Base-by-base conservation (phyloP, 2,888 invertebrate species). In the Synanthedon tipuliformis region DNA sequence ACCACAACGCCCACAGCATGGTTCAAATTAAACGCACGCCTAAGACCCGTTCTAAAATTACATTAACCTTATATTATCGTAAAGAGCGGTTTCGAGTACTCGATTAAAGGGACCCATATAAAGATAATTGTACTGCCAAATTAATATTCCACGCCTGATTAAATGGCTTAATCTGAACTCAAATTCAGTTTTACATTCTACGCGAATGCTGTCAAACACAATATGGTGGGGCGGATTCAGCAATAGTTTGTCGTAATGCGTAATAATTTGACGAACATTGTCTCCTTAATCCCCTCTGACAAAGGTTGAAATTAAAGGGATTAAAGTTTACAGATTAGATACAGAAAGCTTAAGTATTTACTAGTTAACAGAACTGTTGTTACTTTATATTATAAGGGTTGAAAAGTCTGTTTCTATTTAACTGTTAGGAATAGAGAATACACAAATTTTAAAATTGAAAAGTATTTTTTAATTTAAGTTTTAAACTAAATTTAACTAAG, bases 71-170 rank as follows among this genome's bases (percentile, higher is more conserved):
- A 73, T 75, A 68, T 69, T 66, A 60, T 63, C 66, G 64, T 68
- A 68, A 68, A 71, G 64, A 65, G 70, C 55, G 71, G 73, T 71
- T 66, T 69, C 64, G 61, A 66, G 62, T 57, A 69, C 56, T 71
- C 75, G 72, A 75, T 78, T 77, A 75, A 75, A 75, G 71, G 68
- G 69, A 63, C 65, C 65, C 71, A 68, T 74, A 71, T 68, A 68
- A 71, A 70, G 71, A 74, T 75, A 73, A 80, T 78, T 77, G 72
- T 71, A 68, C 62, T 54, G 61, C 63, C 63, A 65, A 66, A 65
- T 66, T 34, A 34, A 34, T 34, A 34, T 34, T 34, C 34, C 10
- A 34, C 34, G 34, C 10, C 10, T 34, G 34, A 34, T 34, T 63
- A 68, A 72, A 66, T 64, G 63, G 11, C 51, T 34, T 16, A 51